These are phyloP conservation scores for Electrophaes corylata DNA, from an alignment of 2,888 invertebrate genomes.

Conservation along the genomic window DNA sequence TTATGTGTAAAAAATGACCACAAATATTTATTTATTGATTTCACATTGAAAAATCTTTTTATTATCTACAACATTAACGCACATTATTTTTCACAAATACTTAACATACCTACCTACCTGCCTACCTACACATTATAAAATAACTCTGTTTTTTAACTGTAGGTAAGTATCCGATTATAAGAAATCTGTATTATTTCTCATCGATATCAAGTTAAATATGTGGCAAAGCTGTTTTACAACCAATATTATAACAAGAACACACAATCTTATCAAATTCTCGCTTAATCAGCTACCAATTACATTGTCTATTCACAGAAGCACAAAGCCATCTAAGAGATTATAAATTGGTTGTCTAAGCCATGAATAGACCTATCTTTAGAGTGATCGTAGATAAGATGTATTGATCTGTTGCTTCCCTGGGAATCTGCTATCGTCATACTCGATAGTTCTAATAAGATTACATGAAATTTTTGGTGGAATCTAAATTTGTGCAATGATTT, in stretches of 20 bases:
- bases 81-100: too few species aligned
- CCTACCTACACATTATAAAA: too few species aligned
- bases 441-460: neutral
- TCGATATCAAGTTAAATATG: neutral
- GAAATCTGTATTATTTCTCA: too few species aligned
- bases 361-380: constrained; percentile 1
- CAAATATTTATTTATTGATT: too few species aligned
- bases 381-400: neutral
- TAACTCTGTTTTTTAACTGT: neutral
- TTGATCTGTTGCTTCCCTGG: too few species aligned
- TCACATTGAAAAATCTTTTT: too few species aligned
- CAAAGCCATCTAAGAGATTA: constrained; percentile 34
- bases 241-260: neutral
- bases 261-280: neutral
- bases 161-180: too few species aligned
- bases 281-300: neutral
- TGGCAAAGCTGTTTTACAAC: neutral
- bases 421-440: neutral
- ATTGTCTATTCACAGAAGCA: constrained; percentile 37
- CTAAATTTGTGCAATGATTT: too few species aligned
- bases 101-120: too few species aligned
- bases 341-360: constrained; percentile 36
- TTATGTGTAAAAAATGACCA: too few species aligned
- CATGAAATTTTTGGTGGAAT: too few species aligned
- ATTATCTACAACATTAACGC: too few species aligned